These are phyloP conservation scores for Lophochroa leadbeateri DNA, from an alignment of 2,113 vertebrate genomes.

Conservation along the genomic window DNA sequence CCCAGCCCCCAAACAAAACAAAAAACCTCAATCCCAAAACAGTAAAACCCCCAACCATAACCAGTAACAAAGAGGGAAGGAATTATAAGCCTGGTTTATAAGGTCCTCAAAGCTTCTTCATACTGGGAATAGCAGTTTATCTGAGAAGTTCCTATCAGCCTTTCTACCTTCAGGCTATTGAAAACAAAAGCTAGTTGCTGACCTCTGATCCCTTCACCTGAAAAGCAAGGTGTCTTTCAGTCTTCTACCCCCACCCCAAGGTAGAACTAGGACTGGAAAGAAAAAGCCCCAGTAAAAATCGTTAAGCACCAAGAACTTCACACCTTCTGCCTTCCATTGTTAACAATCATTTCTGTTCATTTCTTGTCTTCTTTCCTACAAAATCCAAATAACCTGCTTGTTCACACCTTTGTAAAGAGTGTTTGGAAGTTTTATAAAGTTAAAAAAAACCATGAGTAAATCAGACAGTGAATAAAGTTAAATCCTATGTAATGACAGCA, in stretches of 20 bases:
- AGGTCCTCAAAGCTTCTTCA: not conserved
- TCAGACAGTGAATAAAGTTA: not conserved
- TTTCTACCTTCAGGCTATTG: not conserved
- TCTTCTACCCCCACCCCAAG: not conserved
- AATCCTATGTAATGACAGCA: not conserved
- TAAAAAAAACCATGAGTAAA: not conserved
- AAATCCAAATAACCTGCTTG: not conserved
- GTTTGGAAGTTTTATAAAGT: not conserved
- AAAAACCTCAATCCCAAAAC: not conserved
- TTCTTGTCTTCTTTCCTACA: not conserved
- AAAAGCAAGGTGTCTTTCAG: not conserved
- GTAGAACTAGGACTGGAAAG: not conserved
- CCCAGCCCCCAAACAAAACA: not conserved
- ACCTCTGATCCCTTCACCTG: not conserved
- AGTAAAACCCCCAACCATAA: not conserved
- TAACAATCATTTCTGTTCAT: not conserved
- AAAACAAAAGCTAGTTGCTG: not conserved
- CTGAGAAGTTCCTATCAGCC: not conserved
- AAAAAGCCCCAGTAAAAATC: not conserved
- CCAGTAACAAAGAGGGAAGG: not conserved
- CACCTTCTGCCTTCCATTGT: not conserved
- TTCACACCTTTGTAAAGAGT: not conserved
- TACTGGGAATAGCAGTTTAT: not conserved
- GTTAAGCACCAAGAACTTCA: not conserved
- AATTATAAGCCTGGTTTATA: not conserved